Base-by-base conservation (phyloP, 2,113 vertebrate species). In the Lontra canadensis region DNA sequence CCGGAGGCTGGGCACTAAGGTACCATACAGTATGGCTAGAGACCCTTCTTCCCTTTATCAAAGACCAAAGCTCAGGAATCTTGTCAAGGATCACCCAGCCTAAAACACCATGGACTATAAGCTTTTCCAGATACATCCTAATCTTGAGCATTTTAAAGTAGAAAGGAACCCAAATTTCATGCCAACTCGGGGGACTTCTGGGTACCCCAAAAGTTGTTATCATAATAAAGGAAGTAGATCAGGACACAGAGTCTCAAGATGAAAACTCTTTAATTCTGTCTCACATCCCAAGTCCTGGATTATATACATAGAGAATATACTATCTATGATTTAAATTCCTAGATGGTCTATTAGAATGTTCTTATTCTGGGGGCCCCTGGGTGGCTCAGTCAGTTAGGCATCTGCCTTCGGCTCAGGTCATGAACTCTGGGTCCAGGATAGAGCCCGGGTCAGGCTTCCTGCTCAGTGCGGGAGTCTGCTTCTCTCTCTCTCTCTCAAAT, bases 311-410 rank as follows among this genome's bases (percentile, higher is more conserved):
- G 0, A 89, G n/a, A 92, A 61, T 47, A 88, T 34, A 25, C 63
- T n/a, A 88, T 52, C 63, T 93, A 92, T 88, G 92, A 92, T 55
- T 11, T 44, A 55, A 96, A 92, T 95, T 95, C 92, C 88, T 95
- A 94, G 52, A 96, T 63, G 96, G 80, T 7, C 89, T 67, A 67
- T 34, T 34, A 67, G 14, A 67, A 67, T 67, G 31, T 67, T 67
- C 63, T 34, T 34, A 67, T 67, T 67, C 14, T 65, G 14, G 65
- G 34, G 3, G 34, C 17, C 1, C 65, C 65, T 69, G 34, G 65
- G 34, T n/a, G 65, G 65, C 34, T n/a, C 65, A n/a, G 17, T 67
- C 7, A 1, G 17, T n/a, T 69, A n/a, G 8, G 17, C 65, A n/a
- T n/a, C 65, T 69, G 65, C 65, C 34, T 69, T n/a, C 5, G 7